These are phyloP conservation scores for Nyleta sp. DNA, from an alignment of 2,888 invertebrate species.

Conservation along the genomic window DNA sequence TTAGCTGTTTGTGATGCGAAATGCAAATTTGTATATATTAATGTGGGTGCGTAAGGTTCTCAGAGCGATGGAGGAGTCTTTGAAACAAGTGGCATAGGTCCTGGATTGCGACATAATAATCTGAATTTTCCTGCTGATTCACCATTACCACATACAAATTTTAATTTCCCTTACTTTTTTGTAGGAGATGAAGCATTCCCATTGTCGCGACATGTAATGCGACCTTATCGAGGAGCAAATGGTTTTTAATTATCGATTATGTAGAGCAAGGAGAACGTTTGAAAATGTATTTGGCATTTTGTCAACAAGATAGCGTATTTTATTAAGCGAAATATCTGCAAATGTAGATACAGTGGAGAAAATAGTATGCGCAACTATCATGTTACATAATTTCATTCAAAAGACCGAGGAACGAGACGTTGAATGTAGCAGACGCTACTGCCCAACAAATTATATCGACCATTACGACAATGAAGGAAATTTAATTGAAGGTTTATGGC, in stretches of 20 bases:
- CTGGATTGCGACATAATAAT: constrained; percentile 1
- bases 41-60: constrained; percentile 31
- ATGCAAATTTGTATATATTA: constrained; percentile 13
- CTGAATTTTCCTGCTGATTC: constrained; percentile 32
- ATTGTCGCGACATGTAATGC: constrained; percentile 26
- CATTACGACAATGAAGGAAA: not conserved
- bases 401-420: not conserved
- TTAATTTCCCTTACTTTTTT: constrained; percentile 16
- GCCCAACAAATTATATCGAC: not conserved
- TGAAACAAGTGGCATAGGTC: constrained; percentile 5
- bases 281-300: constrained; percentile 56
- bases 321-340: constrained; percentile 11
- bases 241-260: constrained; percentile 53
- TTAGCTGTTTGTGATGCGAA: constrained; percentile 38
- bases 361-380: constrained; percentile 25
- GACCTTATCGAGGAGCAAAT: constrained; percentile 33
- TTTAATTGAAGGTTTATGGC: constrained; percentile 4
- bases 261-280: constrained; percentile 31
- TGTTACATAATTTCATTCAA: constrained; percentile 42
- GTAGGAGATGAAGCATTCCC: constrained; percentile 45
- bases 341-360: constrained; percentile 5
- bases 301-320: constrained; percentile 30
- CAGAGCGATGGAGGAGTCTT: constrained; percentile 46
- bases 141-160: constrained; percentile 8
- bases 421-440: not conserved